These are phyloP conservation scores for Macropis europaea DNA, from an alignment of 2,888 invertebrate species.

Conservation along the genomic window DNA sequence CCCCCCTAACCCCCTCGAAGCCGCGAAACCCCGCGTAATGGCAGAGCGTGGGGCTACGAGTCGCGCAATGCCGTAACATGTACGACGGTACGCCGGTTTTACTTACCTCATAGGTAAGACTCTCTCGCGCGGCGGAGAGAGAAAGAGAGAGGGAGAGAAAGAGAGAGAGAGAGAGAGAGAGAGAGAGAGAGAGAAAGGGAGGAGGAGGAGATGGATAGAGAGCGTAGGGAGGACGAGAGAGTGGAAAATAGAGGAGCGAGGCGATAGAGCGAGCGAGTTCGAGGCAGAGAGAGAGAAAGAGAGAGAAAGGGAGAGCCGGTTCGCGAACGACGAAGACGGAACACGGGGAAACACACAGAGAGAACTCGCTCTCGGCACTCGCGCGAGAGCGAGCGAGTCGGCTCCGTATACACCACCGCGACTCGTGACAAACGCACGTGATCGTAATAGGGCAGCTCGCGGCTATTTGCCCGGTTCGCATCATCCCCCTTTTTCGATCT, in stretches of 20 bases:
- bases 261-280: slow-evolving; percentile 2
- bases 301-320: slow-evolving; percentile 15
- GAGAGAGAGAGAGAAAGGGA: slow-evolving; percentile 20
- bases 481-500: slow-evolving; percentile 37
- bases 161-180: slow-evolving; percentile 51
- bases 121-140: slow-evolving; percentile 47
- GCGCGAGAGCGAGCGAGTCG: slow-evolving; percentile 64
- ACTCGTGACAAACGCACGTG: slow-evolving; percentile 66
- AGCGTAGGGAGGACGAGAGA: slow-evolving; percentile 26
- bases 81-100: slow-evolving; percentile 72
- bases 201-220: slow-evolving; percentile 25
- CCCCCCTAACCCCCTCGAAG: not conserved
- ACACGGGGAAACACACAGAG: slow-evolving; percentile 53
- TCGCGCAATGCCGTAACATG: slow-evolving; percentile 79
- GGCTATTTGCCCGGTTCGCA: slow-evolving; percentile 46
- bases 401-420: slow-evolving; percentile 61
- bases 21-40: slow-evolving; percentile 47
- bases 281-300: slow-evolving; percentile 6
- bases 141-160: slow-evolving; percentile 13
- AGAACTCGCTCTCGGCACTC: slow-evolving; percentile 58
- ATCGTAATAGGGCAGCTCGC: slow-evolving; percentile 55
- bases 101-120: slow-evolving; percentile 79
- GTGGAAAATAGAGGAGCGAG: slow-evolving; percentile 15
- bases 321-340: slow-evolving; percentile 50
- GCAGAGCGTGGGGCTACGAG: slow-evolving; percentile 46